Percentiles rank a stretch among this genome's conserved stretches.
phyloP scores from a whole-genome alignment of 1,140 invertebrate genomes.

The Aphidius gifuensis region DNA sequence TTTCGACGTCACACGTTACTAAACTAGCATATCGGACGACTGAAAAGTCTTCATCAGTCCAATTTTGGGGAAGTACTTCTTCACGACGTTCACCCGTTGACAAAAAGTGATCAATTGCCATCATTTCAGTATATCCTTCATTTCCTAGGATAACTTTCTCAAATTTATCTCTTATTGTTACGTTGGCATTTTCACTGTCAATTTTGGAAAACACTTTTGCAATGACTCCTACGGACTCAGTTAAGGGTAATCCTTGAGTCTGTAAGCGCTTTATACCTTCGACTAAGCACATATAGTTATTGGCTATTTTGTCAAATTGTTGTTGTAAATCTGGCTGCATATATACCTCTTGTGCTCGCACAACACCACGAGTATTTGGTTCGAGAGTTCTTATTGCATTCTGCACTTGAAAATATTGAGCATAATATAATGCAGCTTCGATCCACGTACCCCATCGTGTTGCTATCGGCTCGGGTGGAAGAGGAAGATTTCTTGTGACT shows the following conservation, averaged over 20 bases:
- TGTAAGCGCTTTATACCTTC: neutral
- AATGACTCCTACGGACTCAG: neutral
- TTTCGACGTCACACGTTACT: neutral
- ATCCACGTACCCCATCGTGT: slow-evolving; percentile 51
- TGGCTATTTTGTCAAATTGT: neutral
- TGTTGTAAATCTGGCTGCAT: neutral
- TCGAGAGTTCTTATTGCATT: neutral
- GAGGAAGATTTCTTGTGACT: slow-evolving; percentile 34
- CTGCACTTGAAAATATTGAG: slow-evolving; percentile 32
- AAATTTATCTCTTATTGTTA: neutral
- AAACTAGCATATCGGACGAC: neutral
- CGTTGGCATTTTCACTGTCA: neutral
- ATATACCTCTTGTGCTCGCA: neutral
- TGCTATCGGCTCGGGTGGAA: slow-evolving; percentile 44
- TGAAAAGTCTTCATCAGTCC: neutral
- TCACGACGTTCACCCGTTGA: neutral
- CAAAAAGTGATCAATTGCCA: neutral
- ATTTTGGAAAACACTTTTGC: neutral
- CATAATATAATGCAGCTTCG: slow-evolving; percentile 39
- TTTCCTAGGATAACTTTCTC: neutral
- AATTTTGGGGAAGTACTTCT: neutral
- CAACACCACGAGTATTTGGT: neutral
- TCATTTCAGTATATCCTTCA: neutral
- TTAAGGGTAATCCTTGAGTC: neutral
- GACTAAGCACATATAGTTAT: neutral